Percentiles rank a stretch among this genome's conserved stretches.
phyloP scores from a whole-genome alignment of 2,797 vertebrate genomes.

The Sebastes nivosus region DNA sequence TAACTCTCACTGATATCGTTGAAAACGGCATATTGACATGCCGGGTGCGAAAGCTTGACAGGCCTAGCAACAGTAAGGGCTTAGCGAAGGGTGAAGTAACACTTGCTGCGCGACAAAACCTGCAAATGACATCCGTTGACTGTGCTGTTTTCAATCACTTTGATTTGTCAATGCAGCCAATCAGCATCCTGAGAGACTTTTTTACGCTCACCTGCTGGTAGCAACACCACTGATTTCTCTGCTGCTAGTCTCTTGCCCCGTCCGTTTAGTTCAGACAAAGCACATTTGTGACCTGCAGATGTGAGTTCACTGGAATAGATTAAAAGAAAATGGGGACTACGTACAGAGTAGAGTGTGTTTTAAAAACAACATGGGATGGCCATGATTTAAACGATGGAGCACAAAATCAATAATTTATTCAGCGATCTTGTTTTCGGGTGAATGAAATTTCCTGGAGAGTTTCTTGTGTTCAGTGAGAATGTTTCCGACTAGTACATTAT shows the following conservation, averaged over 20 bases:
- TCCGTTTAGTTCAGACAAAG: not conserved
- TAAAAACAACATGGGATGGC: slow-evolving; percentile 28
- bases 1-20: too few species aligned
- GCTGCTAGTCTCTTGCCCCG: not conserved
- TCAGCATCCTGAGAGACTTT: slow-evolving; percentile 39
- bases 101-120: not conserved
- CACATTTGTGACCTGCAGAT: not conserved
- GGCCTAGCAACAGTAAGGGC: not conserved
- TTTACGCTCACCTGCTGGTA: not conserved
- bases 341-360: slow-evolving; percentile 3
- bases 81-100: not conserved
- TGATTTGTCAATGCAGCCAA: slow-evolving; percentile 22
- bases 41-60: not conserved
- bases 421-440: not conserved
- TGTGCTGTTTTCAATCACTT: slow-evolving; percentile 1
- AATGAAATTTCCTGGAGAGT: slow-evolving; percentile 41
- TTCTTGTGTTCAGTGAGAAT: slow-evolving; percentile 38
- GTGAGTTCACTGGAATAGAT: slow-evolving; percentile 6
- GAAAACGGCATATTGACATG: too few species aligned
- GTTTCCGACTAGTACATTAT: slow-evolving; percentile 6
- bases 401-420: slow-evolving; percentile 37
- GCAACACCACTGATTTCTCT: not conserved
- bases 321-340: slow-evolving; percentile 7
- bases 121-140: not conserved
- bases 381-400: slow-evolving; percentile 24